Evolutionary conservation across 2,113 vertebrate genomes (phyloP), one percentile per base, ranked within the genome.

Genomic region (Alaudala cheleensis): DNA sequence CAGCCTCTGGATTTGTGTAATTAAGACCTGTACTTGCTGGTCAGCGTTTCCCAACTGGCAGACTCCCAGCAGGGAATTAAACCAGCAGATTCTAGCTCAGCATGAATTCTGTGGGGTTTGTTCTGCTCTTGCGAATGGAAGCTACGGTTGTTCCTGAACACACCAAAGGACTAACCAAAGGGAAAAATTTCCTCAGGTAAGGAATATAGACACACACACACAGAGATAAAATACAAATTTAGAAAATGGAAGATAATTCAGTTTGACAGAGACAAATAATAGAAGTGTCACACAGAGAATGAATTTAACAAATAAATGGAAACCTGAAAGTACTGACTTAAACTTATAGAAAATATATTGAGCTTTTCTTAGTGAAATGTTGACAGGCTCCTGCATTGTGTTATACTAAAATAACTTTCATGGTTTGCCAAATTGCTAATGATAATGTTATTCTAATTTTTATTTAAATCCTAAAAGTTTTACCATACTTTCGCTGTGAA

Each of bases 11-110:
- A 90, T 97, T 91, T 93, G 86, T 91, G 60, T 92, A 95, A 92
- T 95, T 96, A 95, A 96, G 96, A 91, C 91, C 79, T 85, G 70
- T 64, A 85, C 64, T 96, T 96, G 95, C 78, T 91, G 88, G 93
- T 97, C 92, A 97, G 95, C 70, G 0, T 93, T 95, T 96, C 95
- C 95, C 95, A 96, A 91, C 96, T 96, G 92, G 92, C 95, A 95
- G 74, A 40, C 39, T 91, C 94, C 83, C 80, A 53, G 95, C 93
- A 94, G 84, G 95, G 94, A 97, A 93, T 95, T 95, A 95, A 93
- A 92, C 86, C 77, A 95, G 92, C 94, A 95, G 81, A 87, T 96
- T 97, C 92, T 90, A 80, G 93, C 89, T 96, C 92, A 85, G 88
- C 76, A 24, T 74, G 96, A 96, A 92, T 96, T 95, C 92, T 82